These are phyloP conservation scores for Cenopis cana DNA, from an alignment of 2,888 invertebrate genomes.

Conservation along the genomic window DNA sequence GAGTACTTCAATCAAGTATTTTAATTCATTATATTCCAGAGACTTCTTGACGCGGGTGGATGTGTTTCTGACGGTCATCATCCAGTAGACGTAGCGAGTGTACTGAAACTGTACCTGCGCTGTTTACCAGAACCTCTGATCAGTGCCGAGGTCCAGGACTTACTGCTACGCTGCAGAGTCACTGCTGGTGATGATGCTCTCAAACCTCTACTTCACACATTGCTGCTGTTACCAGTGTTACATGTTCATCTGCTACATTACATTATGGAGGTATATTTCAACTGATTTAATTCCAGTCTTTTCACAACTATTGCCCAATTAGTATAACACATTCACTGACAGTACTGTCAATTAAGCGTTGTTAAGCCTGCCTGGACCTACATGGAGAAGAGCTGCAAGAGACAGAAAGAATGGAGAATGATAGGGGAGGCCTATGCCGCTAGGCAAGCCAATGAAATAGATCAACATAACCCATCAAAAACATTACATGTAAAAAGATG, in stretches of 20 bases:
- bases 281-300: background rate
- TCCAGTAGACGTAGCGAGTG: conserved; percentile 93
- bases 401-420: too few relatives aligned
- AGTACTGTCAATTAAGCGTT: too few relatives aligned
- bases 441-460: too few relatives aligned
- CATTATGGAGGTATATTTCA: conserved; percentile 88
- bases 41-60: conserved; percentile 89
- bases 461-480: too few relatives aligned
- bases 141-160: conserved; percentile 90
- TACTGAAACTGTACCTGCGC: conserved; percentile 93
- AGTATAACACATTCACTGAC: too few relatives aligned
- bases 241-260: conserved; percentile 92
- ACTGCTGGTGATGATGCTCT: conserved; percentile 84
- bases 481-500: too few relatives aligned
- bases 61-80: conserved; percentile 89
- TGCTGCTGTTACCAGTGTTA: conserved; percentile 90
- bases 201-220: conserved; percentile 88
- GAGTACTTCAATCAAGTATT: background rate
- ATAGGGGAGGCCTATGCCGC: too few relatives aligned
- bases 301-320: too few relatives aligned
- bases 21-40: conserved; percentile 69
- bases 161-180: conserved; percentile 88
- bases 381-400: too few relatives aligned
- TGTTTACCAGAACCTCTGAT: conserved; percentile 94
- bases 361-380: too few relatives aligned